Evolutionary conservation across 2,888 invertebrate genomes (phyloP), one percentile per base, ranked within the genome.

Genomic region (Hylaea fasciaria): DNA sequence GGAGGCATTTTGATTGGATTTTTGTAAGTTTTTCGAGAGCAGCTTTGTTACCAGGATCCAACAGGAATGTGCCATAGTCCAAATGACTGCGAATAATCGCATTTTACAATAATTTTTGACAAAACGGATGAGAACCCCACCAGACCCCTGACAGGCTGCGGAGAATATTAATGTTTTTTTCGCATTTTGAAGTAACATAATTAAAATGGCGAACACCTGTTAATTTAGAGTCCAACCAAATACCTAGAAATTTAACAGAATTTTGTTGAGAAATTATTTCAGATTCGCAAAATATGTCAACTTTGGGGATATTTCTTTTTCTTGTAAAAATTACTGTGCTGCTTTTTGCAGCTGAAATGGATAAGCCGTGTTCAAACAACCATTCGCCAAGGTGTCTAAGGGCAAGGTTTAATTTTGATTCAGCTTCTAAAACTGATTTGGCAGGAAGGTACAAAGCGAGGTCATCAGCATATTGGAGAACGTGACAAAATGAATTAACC

Each of bases 401-500:
- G 50, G 0, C 11, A 0, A 0, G 70, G 37, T n/a, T 67, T 49
- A 8, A 16, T 13, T 29, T 13, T 3, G 9, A 10, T 9, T 14
- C 2, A 17, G 44, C 22, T 0, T 51, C 37, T 10, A 49, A 32
- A 32, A 65, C 44, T 8, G 54, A 45, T 0, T 39, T 4, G 8
- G 8, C 17, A 4, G 51, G 14, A 0, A 52, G n/a, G 17, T 70
- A 74, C 0, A 72, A 40, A 1, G 58, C 60, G 5, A 72, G 9
- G 37, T 73, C 73, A 63, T 73, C 73, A 0, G 73, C 75, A 54
- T 73, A 73, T 47, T 73, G 73, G 4, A 75, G 41, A 0, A 73
- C 39, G 0, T 65, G n/a, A 28, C 65, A 64, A 17, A 47, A 52
- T 8, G 37, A n/a, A 9, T 49, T 47, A 0, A 68, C 35, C 8